Conservation (phyloP, 1,140 invertebrate genomes). For the Formica exsecta region DNA sequence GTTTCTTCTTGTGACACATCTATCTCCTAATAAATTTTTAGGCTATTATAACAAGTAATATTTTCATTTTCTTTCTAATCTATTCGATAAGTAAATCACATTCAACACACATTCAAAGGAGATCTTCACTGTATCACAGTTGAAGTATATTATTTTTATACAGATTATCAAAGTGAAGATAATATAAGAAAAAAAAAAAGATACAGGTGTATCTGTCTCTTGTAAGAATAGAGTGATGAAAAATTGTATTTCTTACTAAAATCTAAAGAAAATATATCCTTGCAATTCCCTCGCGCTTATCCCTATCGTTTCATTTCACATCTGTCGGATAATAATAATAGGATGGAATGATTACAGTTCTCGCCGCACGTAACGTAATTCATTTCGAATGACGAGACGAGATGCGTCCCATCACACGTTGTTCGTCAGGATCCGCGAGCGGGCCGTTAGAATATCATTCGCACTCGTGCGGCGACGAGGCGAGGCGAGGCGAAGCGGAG, state of each 20-base stretch:
- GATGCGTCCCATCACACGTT: conserved; percentile 16
- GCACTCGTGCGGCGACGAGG: background rate
- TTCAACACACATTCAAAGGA: background rate
- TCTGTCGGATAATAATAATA: conserved; percentile 57
- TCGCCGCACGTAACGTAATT: conserved; percentile 22
- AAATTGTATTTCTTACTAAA: background rate
- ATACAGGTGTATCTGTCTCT: background rate
- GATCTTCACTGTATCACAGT: background rate
- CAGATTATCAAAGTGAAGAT: background rate
- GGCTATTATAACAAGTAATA: background rate
- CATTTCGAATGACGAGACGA: conserved; percentile 45
- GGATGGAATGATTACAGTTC: conserved; percentile 48
- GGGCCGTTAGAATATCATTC: conserved; percentile 65
- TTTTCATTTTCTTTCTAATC: background rate
- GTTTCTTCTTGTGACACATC: background rate
- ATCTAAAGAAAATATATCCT: conserved; percentile 31
- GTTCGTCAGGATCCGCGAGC: conserved; percentile 57
- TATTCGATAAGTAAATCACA: background rate
- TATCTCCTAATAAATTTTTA: background rate
- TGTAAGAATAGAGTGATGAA: background rate
- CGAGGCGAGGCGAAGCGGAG: conserved; percentile 8
- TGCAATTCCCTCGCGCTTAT: background rate
- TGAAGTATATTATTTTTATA: background rate
- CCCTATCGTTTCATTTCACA: conserved; percentile 33
- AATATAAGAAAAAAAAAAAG: background rate